Percentiles rank a stretch among this genome's conserved stretches.
phyloP scores from a whole-genome alignment of 2,113 vertebrate species.

The Marmota flaviventris region DNA sequence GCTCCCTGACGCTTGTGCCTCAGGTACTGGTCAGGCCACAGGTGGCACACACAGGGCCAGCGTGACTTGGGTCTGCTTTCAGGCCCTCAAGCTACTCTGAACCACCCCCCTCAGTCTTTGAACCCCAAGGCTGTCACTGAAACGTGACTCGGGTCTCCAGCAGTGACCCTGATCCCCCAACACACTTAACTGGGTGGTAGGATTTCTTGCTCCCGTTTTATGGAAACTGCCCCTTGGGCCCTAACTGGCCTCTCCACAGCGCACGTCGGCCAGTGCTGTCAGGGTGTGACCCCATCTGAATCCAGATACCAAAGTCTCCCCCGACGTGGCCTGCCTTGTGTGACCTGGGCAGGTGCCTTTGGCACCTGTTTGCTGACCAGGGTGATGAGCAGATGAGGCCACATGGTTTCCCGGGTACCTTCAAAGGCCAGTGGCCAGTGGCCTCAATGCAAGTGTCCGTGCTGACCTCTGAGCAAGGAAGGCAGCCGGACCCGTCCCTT shows the following conservation, averaged over 20 bases:
- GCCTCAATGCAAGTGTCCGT: neutral
- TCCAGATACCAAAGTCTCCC: neutral
- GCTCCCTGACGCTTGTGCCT: neutral
- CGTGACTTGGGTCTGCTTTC: neutral
- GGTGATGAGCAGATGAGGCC: conserved; percentile 52
- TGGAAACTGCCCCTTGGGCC: neutral
- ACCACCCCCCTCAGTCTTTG: neutral
- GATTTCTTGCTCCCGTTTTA: neutral
- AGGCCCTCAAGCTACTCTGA: neutral
- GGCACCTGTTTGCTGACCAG: neutral
- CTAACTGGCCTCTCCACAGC: neutral
- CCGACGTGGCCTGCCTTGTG: neutral
- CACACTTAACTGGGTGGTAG: neutral
- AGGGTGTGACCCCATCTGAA: neutral
- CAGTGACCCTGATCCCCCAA: neutral
- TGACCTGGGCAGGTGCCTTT: neutral
- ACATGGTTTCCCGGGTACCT: neutral
- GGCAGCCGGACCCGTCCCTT: neutral
- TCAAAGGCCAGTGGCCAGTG: neutral
- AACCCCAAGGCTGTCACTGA: neutral
- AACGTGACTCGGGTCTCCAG: neutral
- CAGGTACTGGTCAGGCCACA: neutral
- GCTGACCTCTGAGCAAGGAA: neutral
- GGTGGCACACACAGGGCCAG: neutral
- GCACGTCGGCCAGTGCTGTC: accelerated